phyloP scores from a whole-genome alignment of 2,888 invertebrate species.

The Monopis laevigella region DNA sequence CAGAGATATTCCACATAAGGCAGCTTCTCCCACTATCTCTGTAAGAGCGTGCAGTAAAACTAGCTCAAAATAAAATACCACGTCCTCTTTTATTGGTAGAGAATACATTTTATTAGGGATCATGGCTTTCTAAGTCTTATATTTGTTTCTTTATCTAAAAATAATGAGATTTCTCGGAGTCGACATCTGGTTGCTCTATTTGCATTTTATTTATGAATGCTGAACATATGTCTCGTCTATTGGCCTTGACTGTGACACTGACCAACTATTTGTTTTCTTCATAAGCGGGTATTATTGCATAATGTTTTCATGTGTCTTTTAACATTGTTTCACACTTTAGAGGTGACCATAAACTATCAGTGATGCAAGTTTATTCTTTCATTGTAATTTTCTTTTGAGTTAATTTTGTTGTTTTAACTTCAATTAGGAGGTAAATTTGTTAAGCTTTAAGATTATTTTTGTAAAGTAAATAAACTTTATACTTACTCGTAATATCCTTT shows the following conservation, averaged over 20 bases:
- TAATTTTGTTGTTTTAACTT: too few relatives aligned
- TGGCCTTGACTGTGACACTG: slow-evolving; percentile 28
- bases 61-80: slow-evolving; percentile 28
- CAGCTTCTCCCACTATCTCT: slow-evolving; percentile 26
- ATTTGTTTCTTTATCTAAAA: slow-evolving; percentile 33
- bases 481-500: too few relatives aligned
- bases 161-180: slow-evolving; percentile 26
- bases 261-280: neutral
- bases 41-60: slow-evolving; percentile 31
- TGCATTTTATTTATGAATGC: slow-evolving; percentile 39
- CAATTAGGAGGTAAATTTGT: too few relatives aligned
- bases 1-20: slow-evolving; percentile 24
- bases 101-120: slow-evolving; percentile 15
- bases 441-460: too few relatives aligned
- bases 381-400: too few relatives aligned
- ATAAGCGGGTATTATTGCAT: neutral
- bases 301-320: too few relatives aligned
- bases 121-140: slow-evolving; percentile 25
- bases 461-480: too few relatives aligned
- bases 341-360: too few relatives aligned
- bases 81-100: slow-evolving; percentile 27
- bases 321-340: too few relatives aligned
- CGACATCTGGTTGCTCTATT: slow-evolving; percentile 30
- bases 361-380: too few relatives aligned
- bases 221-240: slow-evolving; percentile 26